Evolutionary conservation across 2,113 vertebrate species (phyloP).

Genomic region (Hystrix cristata): DNA sequence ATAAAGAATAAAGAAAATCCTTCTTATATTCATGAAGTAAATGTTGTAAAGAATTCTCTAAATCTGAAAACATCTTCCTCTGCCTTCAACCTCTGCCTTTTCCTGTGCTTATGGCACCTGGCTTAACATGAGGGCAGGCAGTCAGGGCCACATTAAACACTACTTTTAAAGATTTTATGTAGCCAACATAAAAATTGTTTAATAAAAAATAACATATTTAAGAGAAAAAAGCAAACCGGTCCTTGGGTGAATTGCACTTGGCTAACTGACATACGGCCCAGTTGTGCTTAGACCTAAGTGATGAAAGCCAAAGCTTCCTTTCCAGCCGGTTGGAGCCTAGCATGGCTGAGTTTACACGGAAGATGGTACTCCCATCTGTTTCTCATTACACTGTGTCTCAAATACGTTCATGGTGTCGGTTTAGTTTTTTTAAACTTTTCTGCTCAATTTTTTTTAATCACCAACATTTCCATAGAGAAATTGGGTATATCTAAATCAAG

Average conservation of each 20-base stretch:
- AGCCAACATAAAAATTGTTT: not conserved
- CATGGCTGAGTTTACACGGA: not conserved
- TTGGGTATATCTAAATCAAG: not conserved
- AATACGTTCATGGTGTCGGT: not conserved
- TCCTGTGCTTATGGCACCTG: not conserved
- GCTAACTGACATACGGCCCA: not conserved
- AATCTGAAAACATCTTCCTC: not conserved
- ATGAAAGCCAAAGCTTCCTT: not conserved
- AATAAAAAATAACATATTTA: not conserved
- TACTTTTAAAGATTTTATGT: constrained; percentile 13
- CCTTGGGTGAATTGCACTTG: not conserved
- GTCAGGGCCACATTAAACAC: not conserved
- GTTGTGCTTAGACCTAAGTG: not conserved
- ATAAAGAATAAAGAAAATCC: constrained; percentile 8
- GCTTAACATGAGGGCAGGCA: not conserved
- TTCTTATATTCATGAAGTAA: not conserved
- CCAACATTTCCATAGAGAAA: not conserved
- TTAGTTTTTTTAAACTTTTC: not conserved
- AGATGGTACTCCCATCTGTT: not conserved
- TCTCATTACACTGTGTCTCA: not conserved
- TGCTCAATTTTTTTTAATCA: not conserved
- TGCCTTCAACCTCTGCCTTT: not conserved
- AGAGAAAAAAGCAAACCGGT: not conserved
- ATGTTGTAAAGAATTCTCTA: not conserved
- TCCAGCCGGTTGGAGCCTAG: not conserved